A percentile compares a stretch with the other conserved stretches of the same genome.
phyloP scores from a whole-genome alignment of 2,888 invertebrate species.

The Lumbricus terrestris region DNA sequence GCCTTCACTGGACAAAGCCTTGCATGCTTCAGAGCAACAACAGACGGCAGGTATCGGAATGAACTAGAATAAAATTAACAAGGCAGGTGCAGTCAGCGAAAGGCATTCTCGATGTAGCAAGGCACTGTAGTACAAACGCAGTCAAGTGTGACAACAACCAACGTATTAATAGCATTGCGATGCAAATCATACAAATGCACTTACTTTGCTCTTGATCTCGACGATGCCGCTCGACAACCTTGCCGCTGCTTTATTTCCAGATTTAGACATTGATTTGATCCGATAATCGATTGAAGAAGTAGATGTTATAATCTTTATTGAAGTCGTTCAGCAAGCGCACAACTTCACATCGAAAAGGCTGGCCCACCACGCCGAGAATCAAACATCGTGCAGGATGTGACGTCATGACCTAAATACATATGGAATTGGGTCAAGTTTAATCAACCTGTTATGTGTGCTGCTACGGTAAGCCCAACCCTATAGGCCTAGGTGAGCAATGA shows the following conservation, averaged over 20 bases:
- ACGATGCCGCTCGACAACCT: constrained; percentile 13
- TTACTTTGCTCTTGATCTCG: constrained; percentile 26
- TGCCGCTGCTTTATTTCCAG: constrained; percentile 9
- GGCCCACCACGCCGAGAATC: neutral
- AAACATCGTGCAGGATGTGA: neutral
- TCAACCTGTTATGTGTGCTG: too few relatives aligned
- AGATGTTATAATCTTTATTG: neutral
- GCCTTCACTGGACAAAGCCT: neutral
- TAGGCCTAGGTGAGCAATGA: too few relatives aligned
- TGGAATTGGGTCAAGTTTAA: neutral
- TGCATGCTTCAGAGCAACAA: neutral
- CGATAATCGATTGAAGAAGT: neutral
- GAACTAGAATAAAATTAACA: neutral
- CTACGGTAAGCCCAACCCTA: too few relatives aligned
- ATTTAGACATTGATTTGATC: constrained; percentile 10
- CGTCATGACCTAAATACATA: neutral
- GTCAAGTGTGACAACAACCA: neutral
- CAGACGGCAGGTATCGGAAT: neutral
- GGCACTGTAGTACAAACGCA: neutral
- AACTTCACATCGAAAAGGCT: neutral
- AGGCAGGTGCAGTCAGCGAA: neutral
- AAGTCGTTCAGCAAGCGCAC: neutral
- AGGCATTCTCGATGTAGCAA: neutral
- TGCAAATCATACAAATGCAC: neutral
- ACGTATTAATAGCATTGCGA: neutral